Evolutionary conservation across 1,140 invertebrate species (phyloP).

Genomic region (Cotesia typhae): DNA sequence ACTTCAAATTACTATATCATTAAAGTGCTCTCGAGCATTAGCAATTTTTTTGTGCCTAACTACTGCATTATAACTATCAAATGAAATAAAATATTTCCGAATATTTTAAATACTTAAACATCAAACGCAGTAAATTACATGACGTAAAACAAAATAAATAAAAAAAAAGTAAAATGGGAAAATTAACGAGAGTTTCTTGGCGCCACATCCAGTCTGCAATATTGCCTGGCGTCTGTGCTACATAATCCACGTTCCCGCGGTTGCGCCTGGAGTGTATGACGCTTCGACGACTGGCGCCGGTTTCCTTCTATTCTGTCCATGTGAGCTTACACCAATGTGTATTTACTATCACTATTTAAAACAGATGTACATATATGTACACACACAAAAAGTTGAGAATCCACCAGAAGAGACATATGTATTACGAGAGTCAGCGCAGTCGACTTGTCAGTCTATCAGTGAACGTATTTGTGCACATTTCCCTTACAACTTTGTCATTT

Average conservation of each 20-base stretch:
- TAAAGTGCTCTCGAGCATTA: no score
- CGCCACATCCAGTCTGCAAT: not conserved
- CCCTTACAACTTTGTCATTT: conserved; percentile 6
- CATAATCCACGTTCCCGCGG: conserved; percentile 7
- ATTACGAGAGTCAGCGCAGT: not conserved
- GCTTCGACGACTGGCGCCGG: conserved; percentile 16
- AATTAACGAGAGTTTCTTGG: not conserved
- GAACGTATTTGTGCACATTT: conserved; percentile 39
- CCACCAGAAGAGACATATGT: conserved; percentile 5
- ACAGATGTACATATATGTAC: no score
- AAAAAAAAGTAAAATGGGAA: not conserved
- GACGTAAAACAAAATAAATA: not conserved
- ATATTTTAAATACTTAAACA: no score
- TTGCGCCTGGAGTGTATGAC: conserved; percentile 10
- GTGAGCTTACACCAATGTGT: no score
- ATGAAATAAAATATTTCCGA: no score
- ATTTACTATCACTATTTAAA: no score
- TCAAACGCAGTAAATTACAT: no score
- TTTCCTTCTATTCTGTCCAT: conserved; percentile 2
- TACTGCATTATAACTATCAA: no score
- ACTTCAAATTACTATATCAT: no score
- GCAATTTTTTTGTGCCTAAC: no score
- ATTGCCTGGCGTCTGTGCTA: conserved; percentile 11
- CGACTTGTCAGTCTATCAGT: conserved; percentile 46
- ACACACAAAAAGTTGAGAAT: not conserved